These are phyloP conservation scores for Ditula angustiorana DNA, from an alignment of 2,888 invertebrate genomes.

Conservation along the genomic window DNA sequence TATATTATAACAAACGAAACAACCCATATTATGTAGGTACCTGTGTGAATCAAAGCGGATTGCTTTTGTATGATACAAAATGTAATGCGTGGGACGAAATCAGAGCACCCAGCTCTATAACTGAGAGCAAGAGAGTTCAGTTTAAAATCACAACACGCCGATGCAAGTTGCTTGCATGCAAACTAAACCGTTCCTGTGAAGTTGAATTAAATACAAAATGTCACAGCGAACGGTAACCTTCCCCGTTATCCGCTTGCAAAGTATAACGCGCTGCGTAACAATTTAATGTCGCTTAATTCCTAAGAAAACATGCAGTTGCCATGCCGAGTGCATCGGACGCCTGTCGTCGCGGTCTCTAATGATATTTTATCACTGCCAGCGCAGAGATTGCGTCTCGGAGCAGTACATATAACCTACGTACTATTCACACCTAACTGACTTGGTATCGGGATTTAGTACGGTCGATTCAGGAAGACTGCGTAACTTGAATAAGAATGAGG, in stretches of 20 bases:
- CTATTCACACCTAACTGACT: neutral
- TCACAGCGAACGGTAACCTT: slow-evolving; percentile 63
- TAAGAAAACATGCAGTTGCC: slow-evolving; percentile 43
- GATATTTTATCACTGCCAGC: neutral
- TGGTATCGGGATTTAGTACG: neutral
- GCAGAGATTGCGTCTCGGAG: neutral
- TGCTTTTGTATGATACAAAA: neutral
- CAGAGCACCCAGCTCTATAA: neutral
- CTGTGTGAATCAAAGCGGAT: neutral
- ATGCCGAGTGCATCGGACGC: slow-evolving; percentile 20
- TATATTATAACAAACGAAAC: too few species aligned
- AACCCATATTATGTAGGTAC: neutral
- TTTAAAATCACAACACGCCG: neutral
- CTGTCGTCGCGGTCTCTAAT: neutral
- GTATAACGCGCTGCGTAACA: slow-evolving; percentile 55
- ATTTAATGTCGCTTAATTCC: slow-evolving; percentile 48
- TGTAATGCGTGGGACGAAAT: slow-evolving; percentile 23
- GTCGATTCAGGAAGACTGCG: neutral
- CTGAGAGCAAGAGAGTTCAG: neutral
- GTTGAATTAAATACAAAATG: slow-evolving; percentile 56
- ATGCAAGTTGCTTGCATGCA: slow-evolving; percentile 34
- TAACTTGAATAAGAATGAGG: neutral
- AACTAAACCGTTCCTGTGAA: slow-evolving; percentile 14
- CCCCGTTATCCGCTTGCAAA: slow-evolving; percentile 62
- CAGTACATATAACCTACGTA: neutral